These are phyloP conservation scores for Trypoxylon attenuatum DNA, from an alignment of 2,888 invertebrate species.

Conservation along the genomic window DNA sequence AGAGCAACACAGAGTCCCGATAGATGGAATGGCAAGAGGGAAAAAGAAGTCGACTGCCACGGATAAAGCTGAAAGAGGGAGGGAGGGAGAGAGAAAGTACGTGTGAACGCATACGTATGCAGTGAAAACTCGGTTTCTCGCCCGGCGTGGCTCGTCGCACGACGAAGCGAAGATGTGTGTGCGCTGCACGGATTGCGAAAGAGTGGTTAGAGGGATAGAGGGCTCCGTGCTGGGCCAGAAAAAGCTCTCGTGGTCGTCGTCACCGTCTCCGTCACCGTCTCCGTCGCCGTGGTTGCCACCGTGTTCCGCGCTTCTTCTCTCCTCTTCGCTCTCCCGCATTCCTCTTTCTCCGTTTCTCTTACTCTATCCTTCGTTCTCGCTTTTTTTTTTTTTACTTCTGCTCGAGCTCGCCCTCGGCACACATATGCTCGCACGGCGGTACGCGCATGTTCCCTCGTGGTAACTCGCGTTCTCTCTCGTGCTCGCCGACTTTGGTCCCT, in stretches of 20 bases:
- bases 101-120: constrained; percentile 2
- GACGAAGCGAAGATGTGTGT: constrained; percentile 39
- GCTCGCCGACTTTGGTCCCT: constrained; percentile 1
- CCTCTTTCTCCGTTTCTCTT: constrained; percentile 12
- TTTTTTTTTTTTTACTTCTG: not conserved
- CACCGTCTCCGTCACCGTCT: constrained; percentile 23
- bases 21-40: not conserved
- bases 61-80: constrained; percentile 12
- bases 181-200: constrained; percentile 48
- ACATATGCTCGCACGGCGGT: constrained; percentile 11
- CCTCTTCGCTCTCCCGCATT: constrained; percentile 1
- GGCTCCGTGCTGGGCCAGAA: constrained; percentile 46
- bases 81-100: constrained; percentile 4
- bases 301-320: constrained; percentile 5
- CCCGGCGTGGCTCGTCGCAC: constrained; percentile 15
- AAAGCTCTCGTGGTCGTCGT: constrained; percentile 47
- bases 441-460: constrained; percentile 25
- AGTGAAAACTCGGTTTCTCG: constrained; percentile 38
- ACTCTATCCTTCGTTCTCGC: constrained; percentile 3
- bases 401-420: not conserved
- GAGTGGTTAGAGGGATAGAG: constrained; percentile 32
- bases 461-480: constrained; percentile 10
- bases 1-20: not conserved
- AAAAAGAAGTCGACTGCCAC: constrained; percentile 15
- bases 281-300: constrained; percentile 23